Evolutionary conservation across 1,140 invertebrate genomes (phyloP).

Genomic region (Holotrichia oblita): DNA sequence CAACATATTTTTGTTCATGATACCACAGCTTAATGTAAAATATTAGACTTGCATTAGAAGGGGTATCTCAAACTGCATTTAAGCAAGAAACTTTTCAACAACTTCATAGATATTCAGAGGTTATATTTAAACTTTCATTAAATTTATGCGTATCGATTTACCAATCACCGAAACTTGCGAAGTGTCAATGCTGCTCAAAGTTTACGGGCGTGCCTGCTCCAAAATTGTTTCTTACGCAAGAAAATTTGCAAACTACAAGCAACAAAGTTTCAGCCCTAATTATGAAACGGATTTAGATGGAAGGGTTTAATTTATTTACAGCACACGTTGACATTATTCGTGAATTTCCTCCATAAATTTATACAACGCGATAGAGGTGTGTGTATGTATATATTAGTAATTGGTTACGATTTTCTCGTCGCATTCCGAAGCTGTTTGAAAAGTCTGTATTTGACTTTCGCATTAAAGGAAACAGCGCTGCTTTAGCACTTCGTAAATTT

Average conservation of each 20-base stretch:
- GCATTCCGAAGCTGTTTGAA: background rate
- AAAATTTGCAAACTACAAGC: constrained; percentile 16
- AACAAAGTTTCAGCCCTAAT: constrained; percentile 28
- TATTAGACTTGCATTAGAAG: too few relatives aligned
- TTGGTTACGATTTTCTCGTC: background rate
- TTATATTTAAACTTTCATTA: constrained; percentile 5
- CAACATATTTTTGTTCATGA: too few relatives aligned
- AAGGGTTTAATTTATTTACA: constrained; percentile 37
- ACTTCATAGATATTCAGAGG: background rate
- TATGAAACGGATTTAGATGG: constrained; percentile 32
- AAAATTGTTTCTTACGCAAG: background rate
- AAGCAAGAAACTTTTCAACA: background rate
- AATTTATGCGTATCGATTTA: constrained; percentile 18
- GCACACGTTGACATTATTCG: constrained; percentile 28
- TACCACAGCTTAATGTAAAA: too few relatives aligned
- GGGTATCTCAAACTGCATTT: too few relatives aligned
- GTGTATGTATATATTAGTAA: constrained; percentile 5
- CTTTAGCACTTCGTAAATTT: background rate
- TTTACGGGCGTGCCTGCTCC: background rate
- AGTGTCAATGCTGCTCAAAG: background rate
- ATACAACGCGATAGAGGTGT: background rate
- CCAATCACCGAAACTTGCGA: constrained; percentile 28
- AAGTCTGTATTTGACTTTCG: constrained; percentile 23
- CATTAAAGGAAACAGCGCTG: background rate
- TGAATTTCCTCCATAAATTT: constrained; percentile 35